Conservation (phyloP, 2,113 vertebrate genomes). For the Oostethus manadensis region DNA sequence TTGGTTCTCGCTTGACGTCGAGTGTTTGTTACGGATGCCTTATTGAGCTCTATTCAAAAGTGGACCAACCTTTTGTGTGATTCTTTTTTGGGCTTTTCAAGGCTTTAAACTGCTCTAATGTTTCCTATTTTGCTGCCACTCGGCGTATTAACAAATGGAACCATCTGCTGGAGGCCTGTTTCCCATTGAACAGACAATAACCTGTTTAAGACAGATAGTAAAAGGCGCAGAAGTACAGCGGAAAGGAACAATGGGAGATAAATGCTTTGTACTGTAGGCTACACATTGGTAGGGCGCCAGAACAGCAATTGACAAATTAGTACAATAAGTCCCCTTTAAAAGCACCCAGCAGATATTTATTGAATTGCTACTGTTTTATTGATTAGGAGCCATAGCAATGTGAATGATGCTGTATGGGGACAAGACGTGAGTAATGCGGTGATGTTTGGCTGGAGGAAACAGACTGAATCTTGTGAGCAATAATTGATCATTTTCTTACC, state of each 20-base stretch:
- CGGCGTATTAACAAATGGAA: background rate
- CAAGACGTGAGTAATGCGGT: background rate
- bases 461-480: background rate
- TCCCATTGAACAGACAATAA: constrained; percentile 4
- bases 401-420: constrained; percentile 1
- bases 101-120: too few relatives aligned
- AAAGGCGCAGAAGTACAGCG: too few relatives aligned
- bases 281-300: background rate
- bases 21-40: constrained; percentile 2
- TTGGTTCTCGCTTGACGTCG: constrained; percentile 2
- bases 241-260: background rate
- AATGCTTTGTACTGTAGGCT: background rate
- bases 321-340: constrained; percentile 1
- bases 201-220: background rate
- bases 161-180: background rate
- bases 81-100: background rate
- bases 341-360: background rate
- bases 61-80: background rate
- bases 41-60: background rate
- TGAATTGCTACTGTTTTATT: background rate
- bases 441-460: background rate
- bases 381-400: constrained; percentile 2
- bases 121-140: background rate
- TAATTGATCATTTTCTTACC: too few relatives aligned
- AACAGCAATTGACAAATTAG: constrained; percentile 1